These are phyloP conservation scores for Enteromius anoplus DNA, from an alignment of 2,797 vertebrate genomes.

Conservation along the genomic window DNA sequence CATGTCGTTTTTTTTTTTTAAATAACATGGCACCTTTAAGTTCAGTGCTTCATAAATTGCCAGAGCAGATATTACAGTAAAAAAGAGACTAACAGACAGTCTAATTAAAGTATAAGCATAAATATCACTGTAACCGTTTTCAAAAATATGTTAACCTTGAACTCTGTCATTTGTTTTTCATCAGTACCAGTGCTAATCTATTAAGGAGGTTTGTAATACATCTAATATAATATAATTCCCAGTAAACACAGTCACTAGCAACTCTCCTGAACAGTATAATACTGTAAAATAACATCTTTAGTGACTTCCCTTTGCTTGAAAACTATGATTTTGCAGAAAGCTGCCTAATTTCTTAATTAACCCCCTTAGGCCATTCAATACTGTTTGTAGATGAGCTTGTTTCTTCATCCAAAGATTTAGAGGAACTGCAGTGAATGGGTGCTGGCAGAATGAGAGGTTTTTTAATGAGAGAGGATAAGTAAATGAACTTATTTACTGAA, in stretches of 20 bases:
- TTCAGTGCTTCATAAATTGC: neutral
- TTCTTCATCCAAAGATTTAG: neutral
- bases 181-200: neutral
- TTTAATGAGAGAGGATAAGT: neutral
- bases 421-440: neutral
- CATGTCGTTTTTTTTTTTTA: neutral
- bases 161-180: neutral
- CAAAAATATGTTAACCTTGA: slow-evolving; percentile 4
- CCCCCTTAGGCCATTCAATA: neutral
- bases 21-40: neutral
- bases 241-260: neutral
- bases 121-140: neutral
- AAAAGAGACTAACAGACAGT: neutral
- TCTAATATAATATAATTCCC: neutral
- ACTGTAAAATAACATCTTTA: neutral
- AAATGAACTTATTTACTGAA: neutral
- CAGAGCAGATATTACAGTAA: neutral
- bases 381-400: neutral
- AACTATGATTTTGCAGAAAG: neutral
- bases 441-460: neutral
- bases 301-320: neutral
- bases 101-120: neutral
- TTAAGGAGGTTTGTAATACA: neutral
- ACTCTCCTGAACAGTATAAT: neutral
- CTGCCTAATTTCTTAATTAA: neutral